Evolutionary conservation across 2,888 invertebrate genomes (phyloP).

Genomic region (Chirona hameri): DNA sequence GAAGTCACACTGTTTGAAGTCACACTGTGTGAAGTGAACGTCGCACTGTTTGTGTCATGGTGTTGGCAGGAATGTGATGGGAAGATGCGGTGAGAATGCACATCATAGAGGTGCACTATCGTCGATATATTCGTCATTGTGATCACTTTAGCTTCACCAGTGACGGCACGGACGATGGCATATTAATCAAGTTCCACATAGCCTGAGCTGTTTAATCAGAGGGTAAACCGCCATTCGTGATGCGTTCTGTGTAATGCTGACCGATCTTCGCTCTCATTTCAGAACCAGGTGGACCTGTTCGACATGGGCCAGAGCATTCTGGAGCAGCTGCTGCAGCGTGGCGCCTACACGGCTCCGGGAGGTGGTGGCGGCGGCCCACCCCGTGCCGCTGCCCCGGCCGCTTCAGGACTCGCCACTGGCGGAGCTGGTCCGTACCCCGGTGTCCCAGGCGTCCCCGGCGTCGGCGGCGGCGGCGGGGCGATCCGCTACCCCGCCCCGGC

Average conservation of each 20-base stretch:
- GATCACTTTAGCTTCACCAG: too few species aligned
- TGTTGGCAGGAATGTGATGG: too few species aligned
- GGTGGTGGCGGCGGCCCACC: background rate
- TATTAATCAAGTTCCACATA: background rate
- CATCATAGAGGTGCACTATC: too few species aligned
- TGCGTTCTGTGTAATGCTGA: too few species aligned
- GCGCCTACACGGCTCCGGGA: background rate
- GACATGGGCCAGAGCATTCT: background rate
- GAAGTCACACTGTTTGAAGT: too few species aligned
- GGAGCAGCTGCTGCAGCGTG: background rate
- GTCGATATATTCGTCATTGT: too few species aligned
- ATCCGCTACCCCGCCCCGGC: background rate
- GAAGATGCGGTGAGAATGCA: too few species aligned
- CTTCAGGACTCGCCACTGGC: background rate
- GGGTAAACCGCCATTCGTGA: background rate
- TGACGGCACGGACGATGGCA: background rate
- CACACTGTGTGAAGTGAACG: too few species aligned
- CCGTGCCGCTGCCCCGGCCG: background rate
- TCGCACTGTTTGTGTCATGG: too few species aligned
- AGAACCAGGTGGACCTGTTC: conserved; percentile 26
- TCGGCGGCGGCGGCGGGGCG: background rate
- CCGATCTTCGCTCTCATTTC: background rate
- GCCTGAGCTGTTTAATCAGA: too few species aligned
- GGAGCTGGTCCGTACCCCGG: too few species aligned
- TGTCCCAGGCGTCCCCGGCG: background rate